phyloP scores from a whole-genome alignment of 2,113 vertebrate genomes.

The Procavia capensis region DNA sequence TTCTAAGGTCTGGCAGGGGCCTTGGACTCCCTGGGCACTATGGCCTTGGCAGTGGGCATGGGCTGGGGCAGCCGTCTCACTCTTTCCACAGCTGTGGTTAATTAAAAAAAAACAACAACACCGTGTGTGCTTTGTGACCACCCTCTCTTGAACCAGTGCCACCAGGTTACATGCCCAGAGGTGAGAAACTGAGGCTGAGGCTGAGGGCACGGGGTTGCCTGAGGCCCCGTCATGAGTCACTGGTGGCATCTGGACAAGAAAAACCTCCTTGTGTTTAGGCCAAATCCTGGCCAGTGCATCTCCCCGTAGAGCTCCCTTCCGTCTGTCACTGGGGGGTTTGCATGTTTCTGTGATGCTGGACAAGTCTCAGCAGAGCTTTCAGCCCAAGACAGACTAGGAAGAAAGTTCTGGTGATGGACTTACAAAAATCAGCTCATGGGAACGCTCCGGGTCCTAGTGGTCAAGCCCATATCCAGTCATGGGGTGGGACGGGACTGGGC shows the following conservation, averaged over 20 bases:
- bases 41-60: not conserved
- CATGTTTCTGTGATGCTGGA: not conserved
- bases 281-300: not conserved
- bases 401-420: not conserved
- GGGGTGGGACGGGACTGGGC: no score
- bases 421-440: not conserved
- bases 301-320: not conserved
- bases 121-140: rapidly evolving
- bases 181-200: not conserved
- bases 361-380: not conserved
- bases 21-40: not conserved
- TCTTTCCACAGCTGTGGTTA: not conserved
- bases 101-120: not conserved
- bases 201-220: rapidly evolving
- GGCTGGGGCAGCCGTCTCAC: not conserved
- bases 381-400: not conserved
- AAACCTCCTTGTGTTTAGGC: not conserved
- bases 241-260: not conserved
- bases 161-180: not conserved
- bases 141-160: not conserved
- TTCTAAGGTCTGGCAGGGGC: not conserved
- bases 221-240: not conserved
- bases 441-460: no score
- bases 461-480: no score
- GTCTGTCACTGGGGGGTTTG: no score